These are phyloP conservation scores for Acromyrmex echinatior DNA, from an alignment of 1,140 invertebrate genomes.

Conservation along the genomic window DNA sequence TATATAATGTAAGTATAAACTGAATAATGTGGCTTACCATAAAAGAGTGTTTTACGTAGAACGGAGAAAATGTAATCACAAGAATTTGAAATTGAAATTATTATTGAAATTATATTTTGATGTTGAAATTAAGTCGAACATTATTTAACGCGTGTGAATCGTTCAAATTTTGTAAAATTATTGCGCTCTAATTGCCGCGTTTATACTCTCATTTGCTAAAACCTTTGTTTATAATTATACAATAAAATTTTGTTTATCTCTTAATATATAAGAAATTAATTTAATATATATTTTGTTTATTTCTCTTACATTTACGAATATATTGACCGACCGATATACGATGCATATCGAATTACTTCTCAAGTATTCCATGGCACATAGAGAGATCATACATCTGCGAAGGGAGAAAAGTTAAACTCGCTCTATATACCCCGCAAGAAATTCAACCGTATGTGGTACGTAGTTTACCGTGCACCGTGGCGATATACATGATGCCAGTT, in stretches of 20 bases:
- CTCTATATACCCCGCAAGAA: conserved; percentile 28
- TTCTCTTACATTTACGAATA: neutral
- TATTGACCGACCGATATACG: neutral
- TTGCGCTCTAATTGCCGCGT: too few species aligned
- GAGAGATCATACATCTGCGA: conserved; percentile 32
- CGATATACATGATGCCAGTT: conserved; percentile 48
- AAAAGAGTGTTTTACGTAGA: too few species aligned
- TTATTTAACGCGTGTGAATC: too few species aligned
- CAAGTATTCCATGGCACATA: neutral
- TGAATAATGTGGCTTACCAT: too few species aligned
- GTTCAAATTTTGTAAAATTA: too few species aligned
- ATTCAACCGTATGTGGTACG: conserved; percentile 26
- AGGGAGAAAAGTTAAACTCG: conserved; percentile 37
- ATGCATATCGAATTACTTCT: conserved; percentile 23
- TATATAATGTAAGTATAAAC: too few species aligned
- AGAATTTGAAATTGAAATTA: too few species aligned
- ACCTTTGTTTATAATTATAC: neutral
- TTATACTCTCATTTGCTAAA: too few species aligned
- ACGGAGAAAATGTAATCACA: too few species aligned
- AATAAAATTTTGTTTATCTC: neutral
- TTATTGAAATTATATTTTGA: too few species aligned
- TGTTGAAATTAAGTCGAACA: too few species aligned
- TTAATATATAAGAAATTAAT: neutral
- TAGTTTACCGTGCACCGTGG: conserved; percentile 37
- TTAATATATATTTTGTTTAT: neutral